Evolutionary conservation across 37 sponge, comb jelly and placozoan species (phyloP), one percentile per base, ranked within the genome.

Genomic region (Haliclona indistincta): DNA sequence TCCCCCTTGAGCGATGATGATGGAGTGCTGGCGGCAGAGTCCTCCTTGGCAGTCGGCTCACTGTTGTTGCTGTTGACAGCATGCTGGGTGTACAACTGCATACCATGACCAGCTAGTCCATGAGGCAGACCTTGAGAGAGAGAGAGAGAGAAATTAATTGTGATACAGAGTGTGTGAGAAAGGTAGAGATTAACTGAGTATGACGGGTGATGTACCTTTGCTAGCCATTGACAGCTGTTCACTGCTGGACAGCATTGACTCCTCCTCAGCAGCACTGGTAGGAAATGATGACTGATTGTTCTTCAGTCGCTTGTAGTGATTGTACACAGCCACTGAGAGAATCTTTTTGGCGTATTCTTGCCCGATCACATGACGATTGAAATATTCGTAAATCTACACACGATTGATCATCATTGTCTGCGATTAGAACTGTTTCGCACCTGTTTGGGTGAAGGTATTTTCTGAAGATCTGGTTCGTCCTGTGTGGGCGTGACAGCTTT

Each of bases 241-340:
- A n/a, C n/a, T n/a, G n/a, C n/a, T n/a, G n/a, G n/a, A n/a, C n/a
- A n/a, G n/a, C n/a, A n/a, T n/a, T n/a, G n/a, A n/a, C n/a, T 63
- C 78, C 37, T 77, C 76, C 23, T 77, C 78, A 2, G 30, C 35
- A 20, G 40, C 28, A 35, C 63, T 38, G 23, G 71, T 61, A 29
- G 64, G 54, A 68, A 43, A 10, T 22, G 34, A 42, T 28, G 66
- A 5, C 30, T 19, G 15, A 13, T 68, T 81, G 52, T 36, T 30
- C 49, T 20, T 63, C 44, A 98, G 80, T 2, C 99, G 51, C 84
- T 99, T 99, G 92, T 96, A 99, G 70, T 99, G 99, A 71, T 99
- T 99, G 78, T 99, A 99, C 43, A 95, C 93, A 20, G 97, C 94
- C 30, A 99, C 99, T 37, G 99, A 90, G 15, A 99, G 64, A 17